These are phyloP conservation scores for Romanogobio albipinnatus DNA, from an alignment of 2,113 vertebrate genomes.

Conservation along the genomic window DNA sequence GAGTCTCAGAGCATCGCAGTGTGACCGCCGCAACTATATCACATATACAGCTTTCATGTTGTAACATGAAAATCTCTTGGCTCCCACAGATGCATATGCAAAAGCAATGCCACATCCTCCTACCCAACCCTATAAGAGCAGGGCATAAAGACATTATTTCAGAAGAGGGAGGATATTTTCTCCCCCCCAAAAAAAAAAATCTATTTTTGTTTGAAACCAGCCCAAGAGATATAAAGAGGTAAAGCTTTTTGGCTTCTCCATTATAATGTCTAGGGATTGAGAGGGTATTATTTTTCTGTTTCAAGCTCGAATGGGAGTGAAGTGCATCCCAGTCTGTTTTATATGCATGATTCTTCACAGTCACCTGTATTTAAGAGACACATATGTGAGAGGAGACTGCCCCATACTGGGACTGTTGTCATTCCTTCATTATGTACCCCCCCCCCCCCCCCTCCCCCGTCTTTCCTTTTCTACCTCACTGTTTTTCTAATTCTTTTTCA, in stretches of 20 bases:
- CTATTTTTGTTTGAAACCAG: constrained; percentile 12
- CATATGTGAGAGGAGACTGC: neutral
- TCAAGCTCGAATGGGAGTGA: constrained; percentile 4
- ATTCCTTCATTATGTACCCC: neutral
- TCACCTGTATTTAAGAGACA: neutral
- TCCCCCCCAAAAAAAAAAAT: neutral
- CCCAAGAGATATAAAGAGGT: constrained; percentile 11
- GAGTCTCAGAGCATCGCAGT: constrained; percentile 16
- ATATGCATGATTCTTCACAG: neutral
- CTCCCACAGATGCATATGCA: constrained; percentile 30
- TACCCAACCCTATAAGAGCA: constrained; percentile 30
- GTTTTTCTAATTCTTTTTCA: constrained; percentile 3
- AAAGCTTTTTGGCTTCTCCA: neutral
- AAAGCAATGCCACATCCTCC: constrained; percentile 36
- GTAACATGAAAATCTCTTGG: constrained; percentile 35
- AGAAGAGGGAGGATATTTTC: constrained; percentile 28
- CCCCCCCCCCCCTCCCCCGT: too few relatives aligned
- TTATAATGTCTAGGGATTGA: constrained; percentile 15
- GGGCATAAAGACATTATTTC: constrained; percentile 7
- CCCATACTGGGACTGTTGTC: neutral
- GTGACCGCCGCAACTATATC: constrained; percentile 23
- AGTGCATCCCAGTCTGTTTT: neutral
- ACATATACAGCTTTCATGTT: constrained; percentile 34
- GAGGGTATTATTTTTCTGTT: constrained; percentile 15
- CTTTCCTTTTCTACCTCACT: neutral